Conservation (phyloP, 2,797 vertebrate species). For the Jordanella pulchra region DNA sequence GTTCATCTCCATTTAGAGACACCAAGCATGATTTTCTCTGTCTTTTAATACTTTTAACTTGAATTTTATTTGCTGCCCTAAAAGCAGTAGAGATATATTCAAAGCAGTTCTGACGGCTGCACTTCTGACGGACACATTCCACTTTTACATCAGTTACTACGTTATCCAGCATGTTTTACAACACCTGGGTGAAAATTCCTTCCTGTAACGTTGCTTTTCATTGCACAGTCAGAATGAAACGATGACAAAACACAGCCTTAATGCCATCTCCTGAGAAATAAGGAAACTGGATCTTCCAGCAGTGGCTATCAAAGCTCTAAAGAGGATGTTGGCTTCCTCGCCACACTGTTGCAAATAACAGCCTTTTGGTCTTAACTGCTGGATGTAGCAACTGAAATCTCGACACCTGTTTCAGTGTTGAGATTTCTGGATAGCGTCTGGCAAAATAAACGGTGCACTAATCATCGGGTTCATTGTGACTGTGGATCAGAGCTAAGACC, state of each 20-base stretch:
- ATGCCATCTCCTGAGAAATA: slow-evolving; percentile 34
- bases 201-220: not conserved
- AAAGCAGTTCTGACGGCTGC: not conserved
- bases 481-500: not conserved
- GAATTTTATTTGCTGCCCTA: not conserved
- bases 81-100: not conserved
- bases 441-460: slow-evolving; percentile 1
- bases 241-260: not conserved
- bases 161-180: not conserved
- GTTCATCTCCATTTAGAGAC: not conserved
- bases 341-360: slow-evolving; percentile 66
- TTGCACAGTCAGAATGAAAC: slow-evolving; percentile 3
- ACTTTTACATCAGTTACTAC: not conserved
- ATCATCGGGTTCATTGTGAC: not conserved
- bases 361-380: slow-evolving; percentile 45
- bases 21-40: not conserved
- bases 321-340: slow-evolving; percentile 70
- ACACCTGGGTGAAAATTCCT: not conserved
- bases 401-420: slow-evolving; percentile 39
- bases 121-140: not conserved
- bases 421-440: slow-evolving; percentile 6
- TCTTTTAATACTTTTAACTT: not conserved
- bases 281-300: slow-evolving; percentile 46
- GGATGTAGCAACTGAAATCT: slow-evolving; percentile 56
- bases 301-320: slow-evolving; percentile 22